Evolutionary conservation across 2,113 vertebrate genomes (phyloP).

Genomic region (Rana temporaria): DNA sequence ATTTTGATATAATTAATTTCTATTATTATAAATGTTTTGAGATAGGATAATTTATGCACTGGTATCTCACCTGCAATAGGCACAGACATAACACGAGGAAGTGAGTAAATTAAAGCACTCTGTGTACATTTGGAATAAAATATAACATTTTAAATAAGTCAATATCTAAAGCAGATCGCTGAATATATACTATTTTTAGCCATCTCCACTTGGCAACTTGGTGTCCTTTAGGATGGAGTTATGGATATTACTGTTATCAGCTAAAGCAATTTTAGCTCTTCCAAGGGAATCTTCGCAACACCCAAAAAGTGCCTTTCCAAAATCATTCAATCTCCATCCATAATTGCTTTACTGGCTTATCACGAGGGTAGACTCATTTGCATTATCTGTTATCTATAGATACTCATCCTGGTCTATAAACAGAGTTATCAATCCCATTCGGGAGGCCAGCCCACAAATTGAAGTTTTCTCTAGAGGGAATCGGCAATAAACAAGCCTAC

Average conservation of each 20-base stretch:
- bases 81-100: too few species aligned
- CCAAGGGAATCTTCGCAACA: slow-evolving; percentile 60
- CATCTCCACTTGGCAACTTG: background rate
- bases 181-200: background rate
- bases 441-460: slow-evolving; percentile 69
- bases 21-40: too few species aligned
- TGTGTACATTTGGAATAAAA: background rate
- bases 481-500: slow-evolving; percentile 70
- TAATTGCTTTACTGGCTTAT: slow-evolving; percentile 67
- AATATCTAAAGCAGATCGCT: background rate
- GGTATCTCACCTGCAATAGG: too few species aligned
- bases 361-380: slow-evolving; percentile 65
- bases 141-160: background rate
- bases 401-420: slow-evolving; percentile 66
- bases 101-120: background rate
- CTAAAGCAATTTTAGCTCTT: slow-evolving; percentile 51
- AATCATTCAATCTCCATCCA: slow-evolving; percentile 62
- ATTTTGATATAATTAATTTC: too few species aligned
- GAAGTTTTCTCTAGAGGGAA: slow-evolving; percentile 72
- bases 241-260: slow-evolving; percentile 24
- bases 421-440: slow-evolving; percentile 72
- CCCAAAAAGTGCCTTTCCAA: slow-evolving; percentile 58
- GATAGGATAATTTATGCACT: too few species aligned
- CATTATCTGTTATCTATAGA: slow-evolving; percentile 71
- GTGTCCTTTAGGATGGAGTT: slow-evolving; percentile 33